A percentile compares a stretch with the other conserved stretches of the same genome.
These are phyloP conservation scores for Delichon dasypus DNA, from an alignment of 2,797 vertebrate species.

Conservation along the genomic window DNA sequence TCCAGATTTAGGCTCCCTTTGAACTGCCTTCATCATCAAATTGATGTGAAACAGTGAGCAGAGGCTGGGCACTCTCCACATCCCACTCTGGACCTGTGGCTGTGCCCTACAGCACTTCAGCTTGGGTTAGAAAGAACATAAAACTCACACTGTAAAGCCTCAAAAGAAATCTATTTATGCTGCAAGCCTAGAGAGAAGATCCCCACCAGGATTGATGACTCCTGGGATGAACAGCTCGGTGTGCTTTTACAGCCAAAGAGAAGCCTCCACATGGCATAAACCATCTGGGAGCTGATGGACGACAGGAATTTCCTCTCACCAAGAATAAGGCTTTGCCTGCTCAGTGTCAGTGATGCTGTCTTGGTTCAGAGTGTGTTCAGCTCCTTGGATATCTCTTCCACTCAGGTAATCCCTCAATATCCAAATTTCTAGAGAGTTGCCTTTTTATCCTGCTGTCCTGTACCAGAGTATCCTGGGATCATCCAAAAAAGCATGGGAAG, in stretches of 20 bases:
- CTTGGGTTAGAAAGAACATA: neutral
- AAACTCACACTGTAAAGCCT: neutral
- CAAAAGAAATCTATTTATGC: neutral
- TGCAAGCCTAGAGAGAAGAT: neutral
- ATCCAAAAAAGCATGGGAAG: neutral
- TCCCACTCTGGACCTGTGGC: neutral
- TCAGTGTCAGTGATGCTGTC: neutral
- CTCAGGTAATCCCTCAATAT: neutral
- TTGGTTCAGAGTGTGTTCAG: neutral
- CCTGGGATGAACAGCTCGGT: neutral
- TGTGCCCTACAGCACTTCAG: neutral
- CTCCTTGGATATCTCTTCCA: neutral
- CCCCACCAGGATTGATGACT: rapidly evolving
- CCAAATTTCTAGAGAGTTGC: neutral
- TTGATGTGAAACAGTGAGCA: neutral
- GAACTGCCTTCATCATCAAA: neutral
- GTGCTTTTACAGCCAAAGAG: neutral
- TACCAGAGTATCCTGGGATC: neutral
- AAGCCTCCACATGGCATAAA: neutral
- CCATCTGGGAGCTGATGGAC: neutral
- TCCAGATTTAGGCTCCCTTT: neutral
- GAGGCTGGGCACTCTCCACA: rapidly evolving
- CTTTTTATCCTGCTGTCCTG: neutral
- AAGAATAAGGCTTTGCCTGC: neutral
- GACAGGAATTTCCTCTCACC: neutral